phyloP scores from a whole-genome alignment of 2,113 vertebrate genomes.

The Xyrauchen texanus region DNA sequence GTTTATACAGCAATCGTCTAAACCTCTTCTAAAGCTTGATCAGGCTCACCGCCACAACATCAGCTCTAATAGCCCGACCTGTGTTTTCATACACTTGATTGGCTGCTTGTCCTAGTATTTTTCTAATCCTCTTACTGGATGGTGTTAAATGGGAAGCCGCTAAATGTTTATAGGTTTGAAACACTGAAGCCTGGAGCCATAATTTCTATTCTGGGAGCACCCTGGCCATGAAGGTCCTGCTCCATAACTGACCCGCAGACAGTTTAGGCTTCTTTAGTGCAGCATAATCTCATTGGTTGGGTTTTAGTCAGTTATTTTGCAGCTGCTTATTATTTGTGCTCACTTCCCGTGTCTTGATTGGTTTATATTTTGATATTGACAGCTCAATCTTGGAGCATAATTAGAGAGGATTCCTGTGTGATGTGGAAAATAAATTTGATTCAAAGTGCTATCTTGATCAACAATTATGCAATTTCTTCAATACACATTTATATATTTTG shows the following conservation, averaged over 20 bases:
- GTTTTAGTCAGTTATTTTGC: conserved; percentile 22
- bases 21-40: conserved; percentile 17
- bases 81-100: conserved; percentile 15
- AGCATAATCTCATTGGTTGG: conserved; percentile 48
- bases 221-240: conserved; percentile 16
- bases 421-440: not conserved
- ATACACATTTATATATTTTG: too few relatives aligned
- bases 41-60: not conserved
- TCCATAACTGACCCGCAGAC: conserved; percentile 6
- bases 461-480: too few relatives aligned
- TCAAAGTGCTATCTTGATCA: too few relatives aligned
- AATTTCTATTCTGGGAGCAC: conserved; percentile 29
- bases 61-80: not conserved
- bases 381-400: conserved; percentile 7
- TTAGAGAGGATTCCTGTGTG: not conserved
- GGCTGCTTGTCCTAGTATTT: conserved; percentile 25
- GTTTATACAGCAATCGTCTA: not conserved
- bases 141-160: conserved; percentile 48
- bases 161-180: conserved; percentile 48
- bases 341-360: conserved; percentile 7
- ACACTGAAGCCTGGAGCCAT: conserved; percentile 12
- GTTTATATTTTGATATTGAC: not conserved
- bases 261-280: conserved; percentile 19
- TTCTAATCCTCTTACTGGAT: conserved; percentile 50
- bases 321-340: not conserved